phyloP scores from a whole-genome alignment of 2,888 invertebrate genomes.

The Willowsia nigromaculata region DNA sequence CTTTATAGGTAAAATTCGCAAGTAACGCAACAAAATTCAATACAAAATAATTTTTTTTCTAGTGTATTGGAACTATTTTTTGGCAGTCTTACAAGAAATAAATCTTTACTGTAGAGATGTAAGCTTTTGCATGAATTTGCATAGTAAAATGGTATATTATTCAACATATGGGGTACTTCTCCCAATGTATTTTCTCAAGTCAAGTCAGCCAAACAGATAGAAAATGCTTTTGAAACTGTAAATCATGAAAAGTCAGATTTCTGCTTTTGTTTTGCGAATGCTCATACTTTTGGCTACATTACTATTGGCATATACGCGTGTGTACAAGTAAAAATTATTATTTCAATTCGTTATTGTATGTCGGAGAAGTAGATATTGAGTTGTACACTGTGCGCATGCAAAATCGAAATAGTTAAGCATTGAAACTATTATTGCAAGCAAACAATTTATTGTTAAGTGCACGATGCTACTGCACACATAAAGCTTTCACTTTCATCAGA shows the following conservation, averaged over 20 bases:
- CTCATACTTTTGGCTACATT: not conserved
- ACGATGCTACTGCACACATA: not conserved
- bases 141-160: not conserved
- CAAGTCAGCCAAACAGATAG: not conserved
- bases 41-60: not conserved
- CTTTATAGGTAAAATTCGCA: not conserved
- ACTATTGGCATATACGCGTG: not conserved
- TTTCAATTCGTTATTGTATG: too few relatives aligned
- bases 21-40: not conserved
- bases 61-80: constrained; percentile 6
- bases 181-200: not conserved
- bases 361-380: too few relatives aligned
- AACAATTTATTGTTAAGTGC: not conserved
- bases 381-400: not conserved
- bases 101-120: not conserved
- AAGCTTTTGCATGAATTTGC: not conserved
- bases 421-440: not conserved
- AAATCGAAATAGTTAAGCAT: not conserved
- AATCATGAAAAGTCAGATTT: not conserved
- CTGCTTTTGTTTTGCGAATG: not conserved
- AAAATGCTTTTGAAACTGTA: not conserved
- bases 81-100: not conserved
- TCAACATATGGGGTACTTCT: not conserved
- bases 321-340: too few relatives aligned
- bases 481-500: constrained; percentile 35